Percentiles rank a stretch among this genome's conserved stretches.
These are phyloP conservation scores for Arizona elegans DNA, from an alignment of 2,113 vertebrate species.

Conservation along the genomic window DNA sequence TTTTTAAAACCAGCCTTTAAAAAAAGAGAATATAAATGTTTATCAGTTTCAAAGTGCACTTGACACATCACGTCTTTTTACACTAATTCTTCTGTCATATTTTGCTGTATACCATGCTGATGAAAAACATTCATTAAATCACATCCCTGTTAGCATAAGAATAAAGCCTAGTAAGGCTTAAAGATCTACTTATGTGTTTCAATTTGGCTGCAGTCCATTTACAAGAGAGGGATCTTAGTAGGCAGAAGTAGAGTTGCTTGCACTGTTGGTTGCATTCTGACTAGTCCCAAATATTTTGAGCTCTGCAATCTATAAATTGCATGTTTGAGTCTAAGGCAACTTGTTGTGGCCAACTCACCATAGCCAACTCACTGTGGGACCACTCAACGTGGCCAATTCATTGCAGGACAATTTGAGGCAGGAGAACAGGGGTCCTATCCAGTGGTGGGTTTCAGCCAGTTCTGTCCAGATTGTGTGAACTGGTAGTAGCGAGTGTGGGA, in stretches of 20 bases:
- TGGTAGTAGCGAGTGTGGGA: too few species aligned
- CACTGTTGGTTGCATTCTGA: neutral
- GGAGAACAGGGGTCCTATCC: neutral
- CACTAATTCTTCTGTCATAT: neutral
- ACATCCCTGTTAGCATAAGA: neutral
- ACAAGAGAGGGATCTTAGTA: neutral
- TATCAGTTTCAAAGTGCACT: constrained; percentile 6
- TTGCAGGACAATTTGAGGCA: neutral
- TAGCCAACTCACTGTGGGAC: neutral
- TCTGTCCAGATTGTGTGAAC: too few species aligned
- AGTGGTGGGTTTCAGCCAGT: too few species aligned
- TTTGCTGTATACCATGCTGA: neutral
- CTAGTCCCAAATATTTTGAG: neutral
- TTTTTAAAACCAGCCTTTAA: neutral
- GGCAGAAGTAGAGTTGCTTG: neutral
- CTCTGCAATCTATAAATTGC: neutral
- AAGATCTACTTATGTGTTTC: neutral
- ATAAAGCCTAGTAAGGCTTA: neutral
- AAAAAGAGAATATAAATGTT: constrained; percentile 26
- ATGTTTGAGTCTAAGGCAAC: neutral
- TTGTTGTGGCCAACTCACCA: neutral
- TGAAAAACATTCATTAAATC: constrained; percentile 6
- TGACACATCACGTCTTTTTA: neutral
- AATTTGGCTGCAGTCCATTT: neutral
- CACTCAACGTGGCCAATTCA: neutral